phyloP scores from a whole-genome alignment of 2,888 invertebrate genomes.

The Cordylochernes scorpioides region DNA sequence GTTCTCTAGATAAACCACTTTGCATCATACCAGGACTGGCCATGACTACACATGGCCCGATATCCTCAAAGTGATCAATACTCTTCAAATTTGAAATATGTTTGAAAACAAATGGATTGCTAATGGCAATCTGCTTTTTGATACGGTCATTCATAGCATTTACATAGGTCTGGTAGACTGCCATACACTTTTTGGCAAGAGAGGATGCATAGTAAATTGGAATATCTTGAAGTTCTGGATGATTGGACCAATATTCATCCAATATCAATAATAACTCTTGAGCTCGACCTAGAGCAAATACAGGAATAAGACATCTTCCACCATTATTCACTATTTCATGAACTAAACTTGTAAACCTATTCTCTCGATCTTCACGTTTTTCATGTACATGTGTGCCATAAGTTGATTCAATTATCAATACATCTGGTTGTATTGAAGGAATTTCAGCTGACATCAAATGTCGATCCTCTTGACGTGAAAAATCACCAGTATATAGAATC shows the following conservation, averaged over 20 bases:
- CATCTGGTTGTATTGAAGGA: constrained; percentile 80
- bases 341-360: constrained; percentile 67
- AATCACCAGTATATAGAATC: constrained; percentile 81
- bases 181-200: constrained; percentile 97
- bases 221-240: constrained; percentile 87
- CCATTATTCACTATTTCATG: constrained; percentile 86
- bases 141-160: constrained; percentile 99
- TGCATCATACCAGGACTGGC: constrained; percentile 99
- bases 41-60: constrained; percentile 98
- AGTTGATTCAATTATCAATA: constrained; percentile 89
- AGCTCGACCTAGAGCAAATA: constrained; percentile 88
- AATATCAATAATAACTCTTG: constrained; percentile 72
- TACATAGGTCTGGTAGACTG: constrained; percentile 96
- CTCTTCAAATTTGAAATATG: constrained; percentile 88
- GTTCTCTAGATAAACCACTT: constrained; percentile 78
- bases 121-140: constrained; percentile 76
- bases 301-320: constrained; percentile 92
- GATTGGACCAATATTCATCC: constrained; percentile 94
- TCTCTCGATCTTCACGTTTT: constrained; percentile 82
- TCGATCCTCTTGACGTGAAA: constrained; percentile 89
- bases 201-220: constrained; percentile 99
- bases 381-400: constrained; percentile 99
- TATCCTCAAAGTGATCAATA: constrained; percentile 97
- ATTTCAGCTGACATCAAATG: constrained; percentile 99
- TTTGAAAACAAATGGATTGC: constrained; percentile 93